These are phyloP conservation scores for Connochaetes taurinus DNA, from an alignment of 2,113 vertebrate genomes.

Conservation along the genomic window DNA sequence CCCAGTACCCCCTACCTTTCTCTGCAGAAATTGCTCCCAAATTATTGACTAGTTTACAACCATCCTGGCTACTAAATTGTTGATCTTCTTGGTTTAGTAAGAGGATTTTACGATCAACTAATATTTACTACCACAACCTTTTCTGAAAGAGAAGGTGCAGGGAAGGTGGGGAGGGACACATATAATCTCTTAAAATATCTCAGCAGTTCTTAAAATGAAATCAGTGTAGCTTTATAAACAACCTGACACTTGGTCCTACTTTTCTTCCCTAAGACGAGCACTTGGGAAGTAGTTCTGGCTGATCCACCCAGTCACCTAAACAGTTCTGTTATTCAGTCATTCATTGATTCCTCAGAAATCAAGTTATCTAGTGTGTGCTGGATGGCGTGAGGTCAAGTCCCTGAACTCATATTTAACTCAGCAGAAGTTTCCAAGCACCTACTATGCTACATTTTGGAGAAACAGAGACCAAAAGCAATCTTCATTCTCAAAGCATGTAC, in stretches of 20 bases:
- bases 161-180: background rate
- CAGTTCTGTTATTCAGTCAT: background rate
- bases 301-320: background rate
- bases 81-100: background rate
- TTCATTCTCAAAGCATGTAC: background rate
- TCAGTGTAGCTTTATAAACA: background rate
- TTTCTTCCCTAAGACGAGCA: background rate
- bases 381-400: background rate
- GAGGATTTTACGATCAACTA: background rate
- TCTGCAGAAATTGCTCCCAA: background rate
- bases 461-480: background rate
- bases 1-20: background rate
- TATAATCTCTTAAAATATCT: background rate
- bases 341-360: background rate
- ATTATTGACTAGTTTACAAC: background rate
- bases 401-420: background rate
- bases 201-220: background rate
- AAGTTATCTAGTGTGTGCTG: background rate
- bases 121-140: background rate
- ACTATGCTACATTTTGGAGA: background rate
- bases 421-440: background rate
- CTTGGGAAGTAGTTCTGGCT: background rate
- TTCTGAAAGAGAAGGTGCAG: background rate
- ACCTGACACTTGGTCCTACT: background rate
- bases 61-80: background rate